Evolutionary conservation across 1,140 invertebrate species (phyloP).

Genomic region (Zaprionus taronus): DNA sequence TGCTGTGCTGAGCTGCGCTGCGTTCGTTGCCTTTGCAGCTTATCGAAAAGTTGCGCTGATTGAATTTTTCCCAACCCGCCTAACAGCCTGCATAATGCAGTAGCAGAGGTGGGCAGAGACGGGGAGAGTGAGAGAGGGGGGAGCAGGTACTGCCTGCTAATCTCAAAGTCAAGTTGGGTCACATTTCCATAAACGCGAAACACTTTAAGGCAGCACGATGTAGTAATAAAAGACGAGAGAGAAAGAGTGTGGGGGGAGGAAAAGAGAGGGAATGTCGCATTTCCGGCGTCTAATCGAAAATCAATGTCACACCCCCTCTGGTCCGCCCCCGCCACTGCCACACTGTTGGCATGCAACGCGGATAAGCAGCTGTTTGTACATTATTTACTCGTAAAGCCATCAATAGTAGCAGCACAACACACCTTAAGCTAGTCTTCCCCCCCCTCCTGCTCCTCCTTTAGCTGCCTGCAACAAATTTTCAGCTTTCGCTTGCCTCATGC

Average conservation of each 20-base stretch:
- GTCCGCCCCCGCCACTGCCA: background rate
- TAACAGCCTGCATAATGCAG: conserved; percentile 58
- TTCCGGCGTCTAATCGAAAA: conserved; percentile 75
- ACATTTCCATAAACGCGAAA: conserved; percentile 57
- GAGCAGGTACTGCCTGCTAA: conserved; percentile 31
- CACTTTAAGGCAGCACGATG: conserved; percentile 53
- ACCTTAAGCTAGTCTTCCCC: conserved; percentile 12
- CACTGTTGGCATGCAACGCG: conserved; percentile 46
- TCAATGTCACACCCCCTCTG: conserved; percentile 58
- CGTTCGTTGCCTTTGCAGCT: conserved; percentile 69
- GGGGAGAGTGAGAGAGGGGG: background rate
- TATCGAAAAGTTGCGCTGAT: conserved; percentile 80
- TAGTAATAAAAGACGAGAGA: background rate
- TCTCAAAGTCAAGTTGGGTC: conserved; percentile 53
- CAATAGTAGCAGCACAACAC: conserved; percentile 50
- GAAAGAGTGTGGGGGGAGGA: conserved; percentile 15
- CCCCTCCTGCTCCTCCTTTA: background rate
- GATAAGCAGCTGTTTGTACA: conserved; percentile 82
- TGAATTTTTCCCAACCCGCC: conserved; percentile 56
- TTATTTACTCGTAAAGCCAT: conserved; percentile 82
- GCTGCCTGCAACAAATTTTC: conserved; percentile 40
- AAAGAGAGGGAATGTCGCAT: conserved; percentile 55
- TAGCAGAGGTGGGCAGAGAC: conserved; percentile 9
- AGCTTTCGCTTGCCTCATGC: conserved; percentile 32
- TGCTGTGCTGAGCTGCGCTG: conserved; percentile 9